These are phyloP conservation scores for Cheirogaleus major DNA, from an alignment of 2,797 vertebrate genomes.

Conservation along the genomic window DNA sequence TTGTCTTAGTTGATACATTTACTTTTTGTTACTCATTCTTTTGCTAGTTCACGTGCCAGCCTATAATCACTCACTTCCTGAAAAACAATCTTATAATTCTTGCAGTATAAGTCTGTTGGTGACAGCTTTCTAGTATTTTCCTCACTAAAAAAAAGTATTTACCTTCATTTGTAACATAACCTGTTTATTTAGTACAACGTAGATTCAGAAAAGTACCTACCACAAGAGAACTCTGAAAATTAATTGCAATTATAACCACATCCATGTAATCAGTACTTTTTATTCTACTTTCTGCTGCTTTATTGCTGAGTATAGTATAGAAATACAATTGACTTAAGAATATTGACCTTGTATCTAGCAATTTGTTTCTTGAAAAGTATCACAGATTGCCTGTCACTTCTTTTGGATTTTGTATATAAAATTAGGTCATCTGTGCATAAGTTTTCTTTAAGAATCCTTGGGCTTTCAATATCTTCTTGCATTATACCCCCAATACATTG, in stretches of 20 bases:
- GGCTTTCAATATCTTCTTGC: background rate
- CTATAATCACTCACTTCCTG: background rate
- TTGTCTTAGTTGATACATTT: background rate
- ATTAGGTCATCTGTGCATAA: background rate
- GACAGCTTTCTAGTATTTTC: background rate
- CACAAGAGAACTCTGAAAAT: background rate
- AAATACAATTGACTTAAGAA: background rate
- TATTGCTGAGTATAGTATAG: background rate
- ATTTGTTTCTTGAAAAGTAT: background rate
- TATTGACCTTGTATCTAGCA: background rate
- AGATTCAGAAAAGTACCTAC: background rate
- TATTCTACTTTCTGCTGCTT: background rate
- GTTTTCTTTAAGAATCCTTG: background rate
- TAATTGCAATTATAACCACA: background rate
- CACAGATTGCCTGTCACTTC: background rate
- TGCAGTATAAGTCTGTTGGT: background rate
- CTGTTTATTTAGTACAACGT: background rate
- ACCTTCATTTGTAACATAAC: background rate
- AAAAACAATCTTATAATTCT: background rate
- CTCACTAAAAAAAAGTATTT: background rate
- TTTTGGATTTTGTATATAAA: background rate
- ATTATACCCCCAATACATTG: background rate
- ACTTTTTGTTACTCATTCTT: background rate
- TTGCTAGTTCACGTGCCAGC: background rate
- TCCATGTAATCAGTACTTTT: background rate